phyloP scores from a whole-genome alignment of 2,113 vertebrate species.

The Hippocampus barbouri region DNA sequence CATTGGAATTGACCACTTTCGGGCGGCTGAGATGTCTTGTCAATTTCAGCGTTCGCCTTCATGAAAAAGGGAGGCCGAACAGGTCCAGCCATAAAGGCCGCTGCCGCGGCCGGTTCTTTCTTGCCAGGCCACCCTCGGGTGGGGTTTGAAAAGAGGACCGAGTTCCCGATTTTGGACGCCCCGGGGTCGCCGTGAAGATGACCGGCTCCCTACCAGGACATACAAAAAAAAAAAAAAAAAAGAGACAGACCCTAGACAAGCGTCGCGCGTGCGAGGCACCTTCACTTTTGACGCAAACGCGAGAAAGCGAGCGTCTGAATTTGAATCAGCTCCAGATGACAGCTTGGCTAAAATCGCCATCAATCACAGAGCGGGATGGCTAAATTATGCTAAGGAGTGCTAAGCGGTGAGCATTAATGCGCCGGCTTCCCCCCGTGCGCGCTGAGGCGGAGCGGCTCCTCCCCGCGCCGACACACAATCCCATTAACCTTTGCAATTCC shows the following conservation, averaged over 20 bases:
- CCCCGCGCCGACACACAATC: constrained; percentile 87
- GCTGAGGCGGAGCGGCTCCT: constrained; percentile 71
- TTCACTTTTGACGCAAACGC: constrained; percentile 10
- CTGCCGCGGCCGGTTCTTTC: no score
- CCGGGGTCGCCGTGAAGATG: neutral
- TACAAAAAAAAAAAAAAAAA: neutral
- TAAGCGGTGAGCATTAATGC: constrained; percentile 74
- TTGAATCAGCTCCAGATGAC: constrained; percentile 57
- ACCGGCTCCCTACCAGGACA: no score
- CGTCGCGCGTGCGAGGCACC: neutral
- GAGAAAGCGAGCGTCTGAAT: constrained; percentile 17
- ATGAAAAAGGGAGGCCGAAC: no score
- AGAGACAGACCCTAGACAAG: neutral
- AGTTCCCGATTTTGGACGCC: no score
- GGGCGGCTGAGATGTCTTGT: no score
- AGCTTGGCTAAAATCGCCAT: constrained; percentile 55
- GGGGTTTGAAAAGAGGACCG: no score
- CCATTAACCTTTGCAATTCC: constrained; percentile 99
- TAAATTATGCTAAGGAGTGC: constrained; percentile 72
- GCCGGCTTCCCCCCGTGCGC: constrained; percentile 63
- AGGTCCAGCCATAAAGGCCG: no score
- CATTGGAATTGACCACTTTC: no score
- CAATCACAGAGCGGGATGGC: constrained; percentile 64
- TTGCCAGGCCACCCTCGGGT: no score
- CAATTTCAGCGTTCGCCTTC: no score